Evolutionary conservation across 2,797 vertebrate genomes (phyloP), one percentile per base, ranked within the genome.

Genomic region (Diglossa cyanea): DNA sequence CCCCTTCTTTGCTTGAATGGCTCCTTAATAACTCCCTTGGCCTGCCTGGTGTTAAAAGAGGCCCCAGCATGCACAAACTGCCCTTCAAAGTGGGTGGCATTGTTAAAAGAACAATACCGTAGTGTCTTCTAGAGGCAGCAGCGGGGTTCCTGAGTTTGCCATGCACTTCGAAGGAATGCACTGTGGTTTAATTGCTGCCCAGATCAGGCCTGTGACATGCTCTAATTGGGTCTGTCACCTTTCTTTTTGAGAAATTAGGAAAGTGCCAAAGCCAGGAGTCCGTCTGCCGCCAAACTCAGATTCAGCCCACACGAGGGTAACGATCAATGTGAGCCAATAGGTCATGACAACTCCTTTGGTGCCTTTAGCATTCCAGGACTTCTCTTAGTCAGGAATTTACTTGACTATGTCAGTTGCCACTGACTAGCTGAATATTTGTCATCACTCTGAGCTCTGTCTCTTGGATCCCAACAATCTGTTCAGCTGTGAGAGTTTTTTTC

Each of bases 31-130:
- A 20, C 21, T 72, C 51, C 45, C n/a, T 80, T 40, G 53, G 72
- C 20, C 42, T 83, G 53, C 31, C 21, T 74, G 63, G 45, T 77
- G 42, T 68, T 86, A 71, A 55, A 47, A 44, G 31, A 68, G 63
- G 39, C 61, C 62, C 19, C 70, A 83, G 79, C n/a, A 61, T 33
- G 50, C n/a, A 65, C 35, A 80, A 90, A 28, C 37, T 51, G 26
- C 57, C 42, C 54, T 75, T 88, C 85, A 1, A 75, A 58, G 82
- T 84, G 93, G 91, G 91, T 93, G 91, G 93, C 66, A 72, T 62
- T 80, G 61, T 71, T 80, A 51, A 75, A 94, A 93, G 82, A 86
- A 91, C 73, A 95, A 95, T 78, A 31, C 23, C 26, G 26, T 11
- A 71, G 30, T 40, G 87, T 93, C 65, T 93, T 58, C 44, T 30